Evolutionary conservation across 2,888 invertebrate genomes (phyloP).

Genomic region (Epinotia nisella): DNA sequence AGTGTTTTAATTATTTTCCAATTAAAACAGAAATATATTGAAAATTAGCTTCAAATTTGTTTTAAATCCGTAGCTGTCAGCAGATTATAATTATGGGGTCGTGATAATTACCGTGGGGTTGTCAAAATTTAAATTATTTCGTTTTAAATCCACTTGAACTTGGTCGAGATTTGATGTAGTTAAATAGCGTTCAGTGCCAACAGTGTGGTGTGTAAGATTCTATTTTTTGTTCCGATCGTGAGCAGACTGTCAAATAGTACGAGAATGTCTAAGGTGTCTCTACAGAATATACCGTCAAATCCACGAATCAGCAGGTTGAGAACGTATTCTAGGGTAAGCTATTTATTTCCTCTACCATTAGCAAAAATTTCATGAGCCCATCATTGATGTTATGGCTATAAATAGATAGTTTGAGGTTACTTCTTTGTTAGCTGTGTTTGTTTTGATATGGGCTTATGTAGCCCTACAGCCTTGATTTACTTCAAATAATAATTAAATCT

Average conservation of each 20-base stretch:
- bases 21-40: not conserved
- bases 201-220: constrained; percentile 62
- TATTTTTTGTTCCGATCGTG: constrained; percentile 63
- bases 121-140: constrained; percentile 66
- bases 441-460: constrained; percentile 38
- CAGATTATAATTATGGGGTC: constrained; percentile 57
- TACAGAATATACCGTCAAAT: constrained; percentile 80
- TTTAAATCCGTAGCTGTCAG: constrained; percentile 34
- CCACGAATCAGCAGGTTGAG: constrained; percentile 77
- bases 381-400: constrained; percentile 33
- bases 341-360: constrained; percentile 2
- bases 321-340: constrained; percentile 80
- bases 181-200: constrained; percentile 60
- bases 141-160: constrained; percentile 57
- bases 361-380: constrained; percentile 6
- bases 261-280: constrained; percentile 80
- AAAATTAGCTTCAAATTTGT: constrained; percentile 2
- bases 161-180: constrained; percentile 61
- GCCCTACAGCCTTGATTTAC: constrained; percentile 28
- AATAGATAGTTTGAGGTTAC: constrained; percentile 45
- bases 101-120: constrained; percentile 62
- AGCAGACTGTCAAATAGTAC: constrained; percentile 53
- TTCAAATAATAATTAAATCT: constrained; percentile 8
- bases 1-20: constrained; percentile 37
- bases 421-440: constrained; percentile 43